Base-by-base conservation (phyloP, 2,888 invertebrate genomes). In the Pristionchus entomophagus region DNA sequence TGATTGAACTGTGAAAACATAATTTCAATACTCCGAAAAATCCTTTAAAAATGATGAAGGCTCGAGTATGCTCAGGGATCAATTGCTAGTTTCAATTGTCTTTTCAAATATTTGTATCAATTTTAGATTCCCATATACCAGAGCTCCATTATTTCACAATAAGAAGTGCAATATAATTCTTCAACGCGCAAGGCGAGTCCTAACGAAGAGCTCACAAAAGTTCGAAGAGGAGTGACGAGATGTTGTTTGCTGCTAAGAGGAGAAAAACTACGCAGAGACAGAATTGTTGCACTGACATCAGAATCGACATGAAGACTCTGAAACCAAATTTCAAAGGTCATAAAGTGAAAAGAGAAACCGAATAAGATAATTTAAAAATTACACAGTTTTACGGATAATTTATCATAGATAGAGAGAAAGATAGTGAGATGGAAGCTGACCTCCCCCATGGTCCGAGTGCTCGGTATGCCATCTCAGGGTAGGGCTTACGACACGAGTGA, bases 381-480 rank as follows among this genome's bases (percentile, higher is more conserved):
- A n/a, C n/a, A n/a, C n/a, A n/a, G n/a, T n/a, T n/a, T n/a, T n/a
- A n/a, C n/a, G n/a, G n/a, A n/a, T n/a, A n/a, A n/a, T n/a, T n/a
- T n/a, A n/a, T n/a, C n/a, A n/a, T n/a, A n/a, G n/a, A n/a, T n/a
- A n/a, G n/a, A n/a, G n/a, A n/a, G n/a, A n/a, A n/a, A n/a, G n/a
- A n/a, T n/a, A n/a, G n/a, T 2, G 19, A 19, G 51, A 5, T 10
- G 3, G n/a, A 56, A 19, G 53, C 32, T 38, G 22, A 88, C 88
- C 85, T 88, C 19, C 88, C 88, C 84, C 84, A 87, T 53, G 81
- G 65, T 29, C 90, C 90, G 0, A 90, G 73, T 3, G 90, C 89
- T 32, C 90, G 78, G 77, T 88, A 88, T 0, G 90, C 90, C 89
- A 91, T 91, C 80, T 90, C 90, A 0, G 89, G 89, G 59, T 91